Conservation (phyloP, 2,888 invertebrate genomes). For the Pyrgus malvae region DNA sequence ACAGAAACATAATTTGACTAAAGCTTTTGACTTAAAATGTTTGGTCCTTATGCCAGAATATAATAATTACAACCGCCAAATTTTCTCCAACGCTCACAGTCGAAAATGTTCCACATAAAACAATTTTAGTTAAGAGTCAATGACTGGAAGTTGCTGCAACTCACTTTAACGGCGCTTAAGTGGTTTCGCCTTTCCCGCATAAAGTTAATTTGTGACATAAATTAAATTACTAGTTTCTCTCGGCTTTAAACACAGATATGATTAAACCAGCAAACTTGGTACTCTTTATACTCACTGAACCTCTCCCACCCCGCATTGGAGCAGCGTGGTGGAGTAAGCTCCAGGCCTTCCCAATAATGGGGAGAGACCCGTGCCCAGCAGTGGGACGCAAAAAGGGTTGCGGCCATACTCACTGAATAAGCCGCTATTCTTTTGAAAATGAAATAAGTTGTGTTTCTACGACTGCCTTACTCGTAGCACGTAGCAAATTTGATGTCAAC, state of each 20-base stretch:
- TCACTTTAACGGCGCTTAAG: conserved; percentile 10
- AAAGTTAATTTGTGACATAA: conserved; percentile 10
- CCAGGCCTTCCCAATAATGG: too few relatives aligned
- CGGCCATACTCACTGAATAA: too few relatives aligned
- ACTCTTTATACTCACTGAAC: background rate
- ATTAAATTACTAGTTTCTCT: background rate
- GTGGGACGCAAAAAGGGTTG: too few relatives aligned
- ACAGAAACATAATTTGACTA: background rate
- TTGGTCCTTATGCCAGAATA: background rate
- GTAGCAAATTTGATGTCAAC: conserved; percentile 31
- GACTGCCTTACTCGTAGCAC: conserved; percentile 12
- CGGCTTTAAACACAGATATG: background rate
- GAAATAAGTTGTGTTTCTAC: conserved; percentile 17
- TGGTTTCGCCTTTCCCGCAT: conserved; percentile 11
- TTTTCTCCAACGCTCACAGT: background rate
- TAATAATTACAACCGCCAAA: background rate
- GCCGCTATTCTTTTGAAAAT: conserved; percentile 18
- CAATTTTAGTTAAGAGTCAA: conserved; percentile 15
- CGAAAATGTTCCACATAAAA: conserved; percentile 7
- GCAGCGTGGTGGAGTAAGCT: too few relatives aligned
- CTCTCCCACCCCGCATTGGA: too few relatives aligned
- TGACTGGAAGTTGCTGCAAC: conserved; percentile 14
- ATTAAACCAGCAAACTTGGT: background rate
- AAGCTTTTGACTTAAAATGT: background rate
- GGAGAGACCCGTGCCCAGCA: too few relatives aligned